Conservation (phyloP, 2,888 invertebrate species). For the Cantharis nigra region DNA sequence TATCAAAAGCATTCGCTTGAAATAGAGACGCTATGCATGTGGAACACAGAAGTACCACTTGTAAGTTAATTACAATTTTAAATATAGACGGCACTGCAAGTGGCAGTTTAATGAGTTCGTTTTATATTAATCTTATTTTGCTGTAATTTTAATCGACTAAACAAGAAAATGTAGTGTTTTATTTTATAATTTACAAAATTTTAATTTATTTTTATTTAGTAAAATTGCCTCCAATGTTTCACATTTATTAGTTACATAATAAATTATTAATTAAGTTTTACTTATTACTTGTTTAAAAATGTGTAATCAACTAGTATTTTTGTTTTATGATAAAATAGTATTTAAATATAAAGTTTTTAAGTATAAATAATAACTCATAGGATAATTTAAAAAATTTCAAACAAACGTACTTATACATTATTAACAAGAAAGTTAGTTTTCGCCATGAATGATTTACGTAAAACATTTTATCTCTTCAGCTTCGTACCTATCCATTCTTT, state of each 20-base stretch:
- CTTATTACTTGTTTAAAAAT: not conserved
- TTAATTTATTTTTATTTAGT: not conserved
- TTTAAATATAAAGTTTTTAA: not conserved
- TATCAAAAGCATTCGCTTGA: conserved; percentile 10
- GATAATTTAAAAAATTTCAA: not conserved
- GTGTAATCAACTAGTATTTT: not conserved
- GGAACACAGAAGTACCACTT: conserved; percentile 39
- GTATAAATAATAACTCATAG: not conserved
- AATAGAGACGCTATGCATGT: conserved; percentile 14
- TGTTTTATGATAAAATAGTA: not conserved
- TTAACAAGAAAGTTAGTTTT: not conserved
- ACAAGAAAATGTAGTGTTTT: conserved; percentile 7
- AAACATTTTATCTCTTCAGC: not conserved
- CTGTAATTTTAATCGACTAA: conserved; percentile 7
- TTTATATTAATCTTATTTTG: conserved; percentile 43
- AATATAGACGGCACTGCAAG: conserved; percentile 47
- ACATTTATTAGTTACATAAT: not conserved
- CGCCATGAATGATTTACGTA: too few relatives aligned
- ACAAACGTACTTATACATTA: too few relatives aligned
- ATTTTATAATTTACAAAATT: not conserved
- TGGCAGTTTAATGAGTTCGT: conserved; percentile 50
- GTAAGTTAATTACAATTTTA: conserved; percentile 50
- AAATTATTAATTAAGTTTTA: not conserved
- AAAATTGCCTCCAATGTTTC: not conserved
- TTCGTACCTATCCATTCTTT: not conserved